These are phyloP conservation scores for Scaptomyza reducta DNA, from an alignment of 2,888 invertebrate species.

Conservation along the genomic window DNA sequence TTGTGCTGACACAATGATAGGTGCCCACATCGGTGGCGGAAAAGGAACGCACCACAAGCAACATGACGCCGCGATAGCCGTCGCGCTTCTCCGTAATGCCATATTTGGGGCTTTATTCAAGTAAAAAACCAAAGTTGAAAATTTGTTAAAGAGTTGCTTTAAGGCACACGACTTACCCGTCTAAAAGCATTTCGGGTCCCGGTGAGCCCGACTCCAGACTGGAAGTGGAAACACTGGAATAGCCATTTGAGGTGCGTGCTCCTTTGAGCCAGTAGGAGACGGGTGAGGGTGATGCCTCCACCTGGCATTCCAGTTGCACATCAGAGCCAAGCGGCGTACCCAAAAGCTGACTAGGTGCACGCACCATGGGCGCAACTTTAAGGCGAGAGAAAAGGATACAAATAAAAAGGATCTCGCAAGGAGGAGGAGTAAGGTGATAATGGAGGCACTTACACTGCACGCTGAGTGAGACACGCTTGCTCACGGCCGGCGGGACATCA, in stretches of 20 bases:
- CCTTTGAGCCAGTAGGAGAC: constrained; percentile 85
- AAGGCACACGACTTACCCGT: constrained; percentile 87
- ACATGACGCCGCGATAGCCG: constrained; percentile 84
- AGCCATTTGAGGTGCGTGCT: constrained; percentile 82
- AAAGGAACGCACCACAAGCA: constrained; percentile 85
- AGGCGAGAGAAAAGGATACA: neutral
- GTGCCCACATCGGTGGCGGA: constrained; percentile 88
- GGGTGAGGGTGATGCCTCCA: constrained; percentile 91
- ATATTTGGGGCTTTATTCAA: constrained; percentile 82
- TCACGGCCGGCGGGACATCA: constrained; percentile 95
- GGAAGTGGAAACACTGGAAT: constrained; percentile 75
- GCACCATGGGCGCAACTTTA: constrained; percentile 93
- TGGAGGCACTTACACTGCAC: constrained; percentile 92
- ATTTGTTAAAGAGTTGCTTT: neutral
- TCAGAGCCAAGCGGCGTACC: constrained; percentile 94
- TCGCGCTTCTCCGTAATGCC: constrained; percentile 84
- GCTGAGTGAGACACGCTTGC: constrained; percentile 93
- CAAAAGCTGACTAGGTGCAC: constrained; percentile 94
- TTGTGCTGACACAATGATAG: constrained; percentile 90
- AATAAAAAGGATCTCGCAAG: neutral
- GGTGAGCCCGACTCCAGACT: constrained; percentile 83
- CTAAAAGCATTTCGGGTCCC: constrained; percentile 90
- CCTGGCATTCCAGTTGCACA: constrained; percentile 93
- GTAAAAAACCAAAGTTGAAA: neutral
- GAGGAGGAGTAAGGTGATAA: too few relatives aligned